Conservation (phyloP, 2,113 vertebrate genomes). For the Phainopepla nitens region DNA sequence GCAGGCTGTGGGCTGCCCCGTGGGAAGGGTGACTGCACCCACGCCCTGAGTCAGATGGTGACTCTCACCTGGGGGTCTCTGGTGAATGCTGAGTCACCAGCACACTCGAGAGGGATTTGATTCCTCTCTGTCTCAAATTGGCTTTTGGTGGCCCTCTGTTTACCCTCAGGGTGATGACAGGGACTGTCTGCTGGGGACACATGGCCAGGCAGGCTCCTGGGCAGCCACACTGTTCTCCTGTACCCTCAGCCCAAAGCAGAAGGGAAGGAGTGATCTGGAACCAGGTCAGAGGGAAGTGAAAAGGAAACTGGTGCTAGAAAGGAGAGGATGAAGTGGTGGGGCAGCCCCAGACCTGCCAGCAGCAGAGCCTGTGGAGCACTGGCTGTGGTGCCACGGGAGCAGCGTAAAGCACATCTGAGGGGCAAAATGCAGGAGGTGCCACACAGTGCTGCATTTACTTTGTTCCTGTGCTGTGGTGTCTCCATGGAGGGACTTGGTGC, state of each 20-base stretch:
- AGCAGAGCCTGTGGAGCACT: accelerated
- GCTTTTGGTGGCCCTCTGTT: background rate
- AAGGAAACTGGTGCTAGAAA: background rate
- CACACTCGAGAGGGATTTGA: background rate
- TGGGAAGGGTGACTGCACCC: background rate
- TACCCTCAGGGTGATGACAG: background rate
- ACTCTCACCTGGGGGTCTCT: background rate
- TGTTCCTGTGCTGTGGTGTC: background rate
- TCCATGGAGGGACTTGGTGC: background rate
- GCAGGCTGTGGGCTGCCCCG: background rate
- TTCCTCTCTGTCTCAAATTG: background rate
- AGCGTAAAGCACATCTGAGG: background rate
- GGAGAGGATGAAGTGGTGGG: background rate
- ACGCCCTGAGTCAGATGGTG: accelerated
- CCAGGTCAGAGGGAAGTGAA: background rate
- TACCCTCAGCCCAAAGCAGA: background rate
- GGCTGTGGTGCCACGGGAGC: accelerated
- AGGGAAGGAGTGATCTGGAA: background rate
- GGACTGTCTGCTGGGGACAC: background rate
- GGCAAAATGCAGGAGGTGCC: background rate
- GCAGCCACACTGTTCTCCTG: background rate
- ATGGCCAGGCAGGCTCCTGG: background rate
- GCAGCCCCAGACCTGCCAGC: background rate
- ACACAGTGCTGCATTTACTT: background rate
- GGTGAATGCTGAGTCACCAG: background rate